Base-by-base conservation (phyloP, 1,140 invertebrate species). In the Galleria mellonella region DNA sequence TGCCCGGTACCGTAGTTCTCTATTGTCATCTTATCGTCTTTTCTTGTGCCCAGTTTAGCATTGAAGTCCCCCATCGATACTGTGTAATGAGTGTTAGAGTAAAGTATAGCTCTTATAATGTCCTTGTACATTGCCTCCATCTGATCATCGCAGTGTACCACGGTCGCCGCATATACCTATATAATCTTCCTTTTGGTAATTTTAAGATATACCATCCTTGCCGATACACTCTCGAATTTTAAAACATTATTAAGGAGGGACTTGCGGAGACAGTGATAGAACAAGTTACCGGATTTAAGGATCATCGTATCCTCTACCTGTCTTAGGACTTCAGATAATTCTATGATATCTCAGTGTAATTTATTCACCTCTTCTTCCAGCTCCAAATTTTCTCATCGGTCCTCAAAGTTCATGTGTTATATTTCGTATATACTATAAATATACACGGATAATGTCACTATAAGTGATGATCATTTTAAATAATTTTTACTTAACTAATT, bases 151-250 rank as follows among this genome's bases (percentile, higher is more conserved):
- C 51, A 42, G 32, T 61, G 49, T 48, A 45, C 31, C 35, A 49
- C 55, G 30, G 61, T 60, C 27, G 56, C 53, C 9, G 55, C 51
- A 40, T 60, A 66, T 7, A 55, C 59, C 29, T 63, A 48, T 4
- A 63, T 40, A 1, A 66, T 48, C 33, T 63, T 59, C 28, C 59
- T 43, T 9, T 62, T 9, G 12, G 47, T 49, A 0, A 69, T 15
- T 17, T 49, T 55, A 1, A 51, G 38, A 36, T 51, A 51, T 31
- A 14, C 50, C 14, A 56, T 55, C 51, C 55, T 43, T 3, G 11
- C 53, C 51, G 60, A 62, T 32, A 63, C 44, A 53, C 55, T 59
- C 5, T 8, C 12, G 28, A 63, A 40, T 37, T 49, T 40, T 8
- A 43, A 2, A 33, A 60, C 40, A 32, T 43, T 54, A 49, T 37